Percentiles rank a stretch among this genome's conserved stretches.
Evolutionary conservation across 2,888 invertebrate species (phyloP).

Genomic region (Cerceris ruficornis): DNA sequence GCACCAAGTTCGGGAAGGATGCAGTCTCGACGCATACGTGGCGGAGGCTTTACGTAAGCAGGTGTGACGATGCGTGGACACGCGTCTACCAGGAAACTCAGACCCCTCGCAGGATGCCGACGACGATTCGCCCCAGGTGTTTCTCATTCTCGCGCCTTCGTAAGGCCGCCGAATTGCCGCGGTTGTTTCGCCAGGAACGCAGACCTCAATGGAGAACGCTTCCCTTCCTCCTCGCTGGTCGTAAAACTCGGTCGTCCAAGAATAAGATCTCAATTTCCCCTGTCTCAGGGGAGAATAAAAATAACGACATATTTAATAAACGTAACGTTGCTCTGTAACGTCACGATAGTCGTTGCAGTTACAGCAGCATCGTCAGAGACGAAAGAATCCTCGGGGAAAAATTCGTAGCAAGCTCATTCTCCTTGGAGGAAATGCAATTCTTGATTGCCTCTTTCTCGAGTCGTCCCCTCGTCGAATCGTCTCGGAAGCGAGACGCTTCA

Average conservation of each 20-base stretch:
- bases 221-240: background rate
- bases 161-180: slow-evolving; percentile 28
- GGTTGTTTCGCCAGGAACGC: slow-evolving; percentile 62
- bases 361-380: background rate
- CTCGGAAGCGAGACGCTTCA: background rate
- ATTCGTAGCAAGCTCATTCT: background rate
- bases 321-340: background rate
- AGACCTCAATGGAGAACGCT: slow-evolving; percentile 26
- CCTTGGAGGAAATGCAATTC: too few relatives aligned
- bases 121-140: slow-evolving; percentile 74
- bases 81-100: slow-evolving; percentile 79
- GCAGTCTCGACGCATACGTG: slow-evolving; percentile 60
- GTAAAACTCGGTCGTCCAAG: slow-evolving; percentile 9
- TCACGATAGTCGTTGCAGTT: background rate
- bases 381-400: background rate
- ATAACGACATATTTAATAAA: too few relatives aligned
- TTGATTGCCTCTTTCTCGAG: background rate
- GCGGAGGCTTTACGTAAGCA: slow-evolving; percentile 78
- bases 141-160: slow-evolving; percentile 72
- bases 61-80: slow-evolving; percentile 82
- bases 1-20: slow-evolving; percentile 48
- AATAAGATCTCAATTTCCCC: background rate
- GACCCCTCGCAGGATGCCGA: slow-evolving; percentile 64
- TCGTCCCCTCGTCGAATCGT: background rate
- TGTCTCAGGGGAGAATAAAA: background rate